Evolutionary conservation across 53 echinoderm and acorn worm species (phyloP).

Genomic region (Paelopatides confundens): DNA sequence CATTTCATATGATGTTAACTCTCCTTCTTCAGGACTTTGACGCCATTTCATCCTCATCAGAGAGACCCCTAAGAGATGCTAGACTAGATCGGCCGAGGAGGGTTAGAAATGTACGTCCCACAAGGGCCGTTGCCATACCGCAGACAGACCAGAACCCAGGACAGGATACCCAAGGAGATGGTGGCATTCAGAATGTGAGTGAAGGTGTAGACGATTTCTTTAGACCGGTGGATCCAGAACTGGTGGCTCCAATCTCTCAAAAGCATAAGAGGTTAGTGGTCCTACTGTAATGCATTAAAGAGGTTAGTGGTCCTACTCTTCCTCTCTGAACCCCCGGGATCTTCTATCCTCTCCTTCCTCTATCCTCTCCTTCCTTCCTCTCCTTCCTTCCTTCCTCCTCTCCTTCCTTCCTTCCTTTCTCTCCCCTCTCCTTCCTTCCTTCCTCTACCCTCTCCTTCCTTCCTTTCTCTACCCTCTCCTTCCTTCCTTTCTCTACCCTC

Average conservation of each 20-base stretch:
- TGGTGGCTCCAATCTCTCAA: neutral
- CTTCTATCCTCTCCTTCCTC: no score
- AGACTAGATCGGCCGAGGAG: neutral
- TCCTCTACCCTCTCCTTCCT: no score
- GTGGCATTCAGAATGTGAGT: conserved; percentile 6
- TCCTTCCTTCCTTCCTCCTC: no score
- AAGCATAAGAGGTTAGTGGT: neutral
- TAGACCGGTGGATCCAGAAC: conserved; percentile 5
- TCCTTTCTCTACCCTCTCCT: no score
- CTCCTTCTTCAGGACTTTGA: conserved; percentile 9
- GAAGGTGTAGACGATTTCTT: neutral
- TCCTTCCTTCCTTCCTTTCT: no score
- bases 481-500: no score
- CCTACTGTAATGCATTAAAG: no score
- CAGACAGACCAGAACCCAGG: conserved; percentile 30
- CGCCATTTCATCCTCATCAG: conserved; percentile 1
- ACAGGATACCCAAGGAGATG: neutral
- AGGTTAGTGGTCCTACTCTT: no score
- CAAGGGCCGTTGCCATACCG: conserved; percentile 24
- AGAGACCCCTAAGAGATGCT: conserved; percentile 16
- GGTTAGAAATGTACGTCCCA: conserved; percentile 25
- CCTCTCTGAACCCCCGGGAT: no score
- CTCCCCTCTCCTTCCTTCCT: no score
- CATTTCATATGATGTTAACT: no score
- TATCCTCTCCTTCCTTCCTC: no score